phyloP scores from a whole-genome alignment of 2,113 vertebrate genomes.

The Charadrius vociferus region DNA sequence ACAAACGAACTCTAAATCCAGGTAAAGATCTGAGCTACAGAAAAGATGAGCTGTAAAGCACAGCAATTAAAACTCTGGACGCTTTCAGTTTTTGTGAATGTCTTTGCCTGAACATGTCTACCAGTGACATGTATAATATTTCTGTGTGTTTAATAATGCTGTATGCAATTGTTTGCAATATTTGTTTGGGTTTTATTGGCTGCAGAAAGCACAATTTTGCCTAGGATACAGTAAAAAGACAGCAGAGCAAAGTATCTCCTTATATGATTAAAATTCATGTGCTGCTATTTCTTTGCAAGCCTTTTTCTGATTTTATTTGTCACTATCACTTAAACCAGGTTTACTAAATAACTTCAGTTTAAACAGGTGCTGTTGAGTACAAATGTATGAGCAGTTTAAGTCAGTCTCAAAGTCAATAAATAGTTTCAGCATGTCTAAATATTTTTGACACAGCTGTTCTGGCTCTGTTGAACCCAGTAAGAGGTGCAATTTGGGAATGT shows the following conservation, averaged over 20 bases:
- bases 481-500: background rate
- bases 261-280: background rate
- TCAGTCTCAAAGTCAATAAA: background rate
- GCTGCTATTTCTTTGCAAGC: background rate
- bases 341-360: conserved; percentile 38
- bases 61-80: background rate
- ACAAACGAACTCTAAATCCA: background rate
- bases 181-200: background rate
- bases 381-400: background rate
- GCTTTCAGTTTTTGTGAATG: background rate
- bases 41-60: background rate
- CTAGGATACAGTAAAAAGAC: background rate
- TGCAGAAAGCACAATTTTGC: background rate
- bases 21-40: background rate
- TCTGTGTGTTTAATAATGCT: background rate
- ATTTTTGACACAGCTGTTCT: background rate
- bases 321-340: background rate
- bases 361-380: background rate
- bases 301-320: background rate
- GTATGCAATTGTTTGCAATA: background rate
- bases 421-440: background rate
- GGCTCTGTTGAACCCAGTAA: background rate
- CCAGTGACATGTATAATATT: background rate
- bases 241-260: background rate
- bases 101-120: background rate